Evolutionary conservation across 2,888 invertebrate species (phyloP), one percentile per base, ranked within the genome.

Genomic region (Cinara cedri): DNA sequence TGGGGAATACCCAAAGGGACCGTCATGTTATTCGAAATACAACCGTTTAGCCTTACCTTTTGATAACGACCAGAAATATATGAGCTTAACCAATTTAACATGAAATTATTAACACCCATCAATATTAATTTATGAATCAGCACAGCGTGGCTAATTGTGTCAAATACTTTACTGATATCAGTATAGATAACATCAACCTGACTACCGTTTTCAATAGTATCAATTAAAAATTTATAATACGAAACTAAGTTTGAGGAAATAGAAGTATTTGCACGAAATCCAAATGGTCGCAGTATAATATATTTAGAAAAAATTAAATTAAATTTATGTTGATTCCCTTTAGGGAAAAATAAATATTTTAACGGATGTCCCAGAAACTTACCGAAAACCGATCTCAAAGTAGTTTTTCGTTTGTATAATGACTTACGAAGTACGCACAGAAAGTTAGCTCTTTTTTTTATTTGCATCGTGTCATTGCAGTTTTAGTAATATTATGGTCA

Each of bases 261-360:
- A 63, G 42, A 63, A 11, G 65, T 44, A 65, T 26, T 11, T 65
- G 11, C 4, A 10, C 19, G 65, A 44, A 65, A 42, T 11, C 44
- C 65, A 57, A 19, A 57, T 57, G 42, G 42, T 63, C 44, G 13
- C 11, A 19, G 44, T 9, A 63, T 63, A n/a, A 63, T 44, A 63
- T 63, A 44, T 19, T 63, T 44, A 44, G 44, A 63, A n/a, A 63
- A 63, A 63, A 1, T 44, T n/a, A 44, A 63, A 3, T 63, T 63
- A n/a, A n/a, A n/a, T n/a, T n/a, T n/a, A n/a, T n/a, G n/a, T n/a
- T n/a, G n/a, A n/a, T n/a, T n/a, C n/a, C n/a, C n/a, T n/a, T n/a
- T n/a, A n/a, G n/a, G n/a, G n/a, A n/a, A n/a, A n/a, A n/a, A n/a
- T n/a, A n/a, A n/a, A n/a, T n/a, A n/a, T n/a, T n/a, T n/a, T n/a